phyloP scores from a whole-genome alignment of 2,113 vertebrate species.

The Xiphorhynchus elegans region DNA sequence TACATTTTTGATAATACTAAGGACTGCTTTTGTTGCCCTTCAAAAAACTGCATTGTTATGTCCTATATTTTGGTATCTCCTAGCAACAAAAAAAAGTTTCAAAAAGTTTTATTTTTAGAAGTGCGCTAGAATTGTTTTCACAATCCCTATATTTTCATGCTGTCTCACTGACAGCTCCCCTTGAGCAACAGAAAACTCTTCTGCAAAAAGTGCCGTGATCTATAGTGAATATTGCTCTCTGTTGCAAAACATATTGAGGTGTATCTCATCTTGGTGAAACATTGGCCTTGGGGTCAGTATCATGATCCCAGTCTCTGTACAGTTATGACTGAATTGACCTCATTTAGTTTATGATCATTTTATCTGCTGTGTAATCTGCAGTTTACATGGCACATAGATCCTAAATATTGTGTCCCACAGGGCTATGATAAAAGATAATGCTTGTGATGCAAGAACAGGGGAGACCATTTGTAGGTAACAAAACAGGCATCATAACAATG shows the following conservation, averaged over 20 bases:
- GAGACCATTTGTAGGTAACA: neutral
- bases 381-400: neutral
- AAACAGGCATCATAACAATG: fast-evolving
- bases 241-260: neutral
- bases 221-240: neutral
- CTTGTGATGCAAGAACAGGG: neutral
- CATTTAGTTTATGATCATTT: neutral
- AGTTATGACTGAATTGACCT: neutral
- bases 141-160: neutral
- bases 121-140: neutral
- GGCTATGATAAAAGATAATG: neutral
- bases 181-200: neutral
- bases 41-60: neutral
- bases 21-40: neutral
- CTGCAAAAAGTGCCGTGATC: neutral
- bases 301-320: neutral
- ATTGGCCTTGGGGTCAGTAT: neutral
- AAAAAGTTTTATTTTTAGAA: slow-evolving; percentile 43
- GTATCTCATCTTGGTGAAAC: neutral
- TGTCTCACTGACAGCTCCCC: neutral
- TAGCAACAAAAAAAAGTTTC: neutral
- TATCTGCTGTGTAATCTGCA: neutral
- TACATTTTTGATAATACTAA: neutral
- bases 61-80: slow-evolving; percentile 7
- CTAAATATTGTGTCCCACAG: neutral